Evolutionary conservation across 2,888 invertebrate genomes (phyloP), one percentile per base, ranked within the genome.

Genomic region (Ashinkailepas kermadecensis): DNA sequence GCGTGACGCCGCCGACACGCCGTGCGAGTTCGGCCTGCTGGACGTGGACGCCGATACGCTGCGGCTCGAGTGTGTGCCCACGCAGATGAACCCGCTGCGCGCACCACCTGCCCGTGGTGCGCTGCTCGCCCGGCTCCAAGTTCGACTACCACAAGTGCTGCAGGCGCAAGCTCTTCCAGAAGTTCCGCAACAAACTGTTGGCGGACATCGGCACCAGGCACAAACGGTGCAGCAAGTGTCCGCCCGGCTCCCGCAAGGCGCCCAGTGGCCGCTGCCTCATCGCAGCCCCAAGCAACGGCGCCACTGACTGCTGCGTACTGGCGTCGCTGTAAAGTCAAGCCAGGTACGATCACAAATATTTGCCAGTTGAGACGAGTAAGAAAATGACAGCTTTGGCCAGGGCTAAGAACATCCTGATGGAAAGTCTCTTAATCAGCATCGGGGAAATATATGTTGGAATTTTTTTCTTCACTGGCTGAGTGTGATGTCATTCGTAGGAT

Each of bases 131-230:
- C 13, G 39, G 70, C 11, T 70, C 70, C 6, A 70, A 70, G 70
- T 39, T 70, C 13, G 70, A 70, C 70, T 39, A 70, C 39, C 0
- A 13, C 6, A 39, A 39, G 11, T 13, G 70, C 4, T 70, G 70
- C 39, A 70, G 39, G 70, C 70, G 70, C 12, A 39, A 70, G 39
- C 70, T 70, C 13, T 70, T 39, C 39, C 70, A 70, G 70, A 70
- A 70, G 70, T 70, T 70, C 70, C 65, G 65, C 65, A 62, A 18
- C 62, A 62, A 15, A 18, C 58, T 58, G 58, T 15, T 8, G 18
- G 18, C 62, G 18, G 18, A 18, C 0, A 15, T 18, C 18, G 0
- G 18, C 18, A 18, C 7, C 62, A 18, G 7, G 18, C 7, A 18
- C 62, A 18, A 13, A 7, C 15, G 62, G 13, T 15, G 62, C 7